Base-by-base conservation (phyloP, 2,113 vertebrate genomes). In the Mesembrinibis cayennensis region DNA sequence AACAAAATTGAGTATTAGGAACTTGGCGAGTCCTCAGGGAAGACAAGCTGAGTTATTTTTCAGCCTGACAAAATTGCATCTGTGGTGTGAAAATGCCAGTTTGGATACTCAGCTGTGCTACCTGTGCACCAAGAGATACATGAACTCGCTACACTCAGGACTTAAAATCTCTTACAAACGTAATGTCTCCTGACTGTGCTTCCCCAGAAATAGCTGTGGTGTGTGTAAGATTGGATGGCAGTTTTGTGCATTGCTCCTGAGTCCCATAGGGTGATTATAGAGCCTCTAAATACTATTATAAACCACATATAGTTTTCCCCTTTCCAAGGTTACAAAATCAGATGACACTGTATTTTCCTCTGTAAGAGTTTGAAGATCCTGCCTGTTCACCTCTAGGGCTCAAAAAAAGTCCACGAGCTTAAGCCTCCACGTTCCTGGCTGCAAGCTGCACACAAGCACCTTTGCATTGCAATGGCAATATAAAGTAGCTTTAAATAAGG, bases 341-440 rank as follows among this genome's bases (percentile, higher is more conserved):
- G 56, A 30, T 42, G 36, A 45, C 19, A 45, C 36, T 5, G 0
- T 17, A 10, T 66, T 72, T 82, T 65, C 50, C 16, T 50, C 70
- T 9, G 0, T 9, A 10, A 50, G 26, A 47, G 11, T 47, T 4
- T 58, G 56, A 72, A 81, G 38, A 32, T 38, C 20, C 58, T 65
- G 21, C 56, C 16, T 66, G 8, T 27, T 84, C 13, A 1, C 32
- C 29, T 63, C 13, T 36, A 71, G 79, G n/a, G 16, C 22, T 84
- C 44, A 9, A 59, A 65, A 27, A 7, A 52, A 67, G 10, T 9
- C 38, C 16, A 49, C 7, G 3, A 69, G 2, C 13, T 52, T 42
- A 50, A 81, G 2, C 11, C 17, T 69, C 13, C 53, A 18, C 0
- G 0, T 14, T 69, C 66, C 76, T 47, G 63, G 4, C 25, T 55